Base-by-base conservation (phyloP, 2,888 invertebrate species). In the Apotomis betuletana region DNA sequence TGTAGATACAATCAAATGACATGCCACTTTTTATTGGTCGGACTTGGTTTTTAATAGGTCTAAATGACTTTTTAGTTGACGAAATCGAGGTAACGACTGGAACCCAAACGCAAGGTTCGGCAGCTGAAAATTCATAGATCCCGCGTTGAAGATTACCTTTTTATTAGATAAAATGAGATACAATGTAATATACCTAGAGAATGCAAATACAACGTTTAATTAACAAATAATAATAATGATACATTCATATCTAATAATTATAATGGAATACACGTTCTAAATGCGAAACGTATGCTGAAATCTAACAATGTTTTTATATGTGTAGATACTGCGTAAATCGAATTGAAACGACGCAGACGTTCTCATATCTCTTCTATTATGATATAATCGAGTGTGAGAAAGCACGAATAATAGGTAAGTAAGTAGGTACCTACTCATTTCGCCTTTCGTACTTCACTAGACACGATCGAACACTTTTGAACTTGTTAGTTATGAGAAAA, bases 401-500 rank as follows among this genome's bases (percentile, higher is more conserved):
- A 52, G 13, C 36, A 62, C 36, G 27, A 27, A 27, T 15, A 49
- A 62, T 51, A 49, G 41, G 4, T 41, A 41, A 5, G 41, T 46
- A 46, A 3, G 8, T 46, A 46, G 3, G 9, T 49, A 49, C 49
- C 10, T 49, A 52, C 41, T 62, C 49, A 51, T 62, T 62, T 12
- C 51, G 51, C 3, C 46, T 61, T 27, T 63, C 51, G 38, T 36
- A 41, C 6, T 55, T 64, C 15, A 15, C 52, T 44, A 81, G 78
- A 79, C 78, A 76, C 74, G 65, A 81, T 79, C 79, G 80, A 79
- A 80, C 15, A 81, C 81, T 84, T 87, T 87, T 87, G 85, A 80
- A 81, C 83, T 84, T 83, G 81, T 77, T 81, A 79, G 9, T 52
- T 46, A 52, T 82, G 82, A 78, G 81, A 84, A 85, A 78, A 83